phyloP scores from a whole-genome alignment of 2,113 vertebrate genomes.

The Cochlearius cochlearius region DNA sequence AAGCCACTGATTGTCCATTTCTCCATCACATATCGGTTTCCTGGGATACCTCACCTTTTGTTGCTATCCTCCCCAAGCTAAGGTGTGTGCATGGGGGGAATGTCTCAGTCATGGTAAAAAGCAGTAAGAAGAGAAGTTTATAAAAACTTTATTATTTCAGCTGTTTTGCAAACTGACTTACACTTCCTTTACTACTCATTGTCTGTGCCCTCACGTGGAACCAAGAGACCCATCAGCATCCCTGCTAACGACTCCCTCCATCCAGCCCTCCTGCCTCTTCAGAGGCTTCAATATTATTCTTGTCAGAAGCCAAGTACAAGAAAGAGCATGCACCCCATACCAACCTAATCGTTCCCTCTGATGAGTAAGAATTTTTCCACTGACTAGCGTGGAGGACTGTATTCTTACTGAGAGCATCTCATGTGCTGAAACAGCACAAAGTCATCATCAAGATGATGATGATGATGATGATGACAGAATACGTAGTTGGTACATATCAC shows the following conservation, averaged over 20 bases:
- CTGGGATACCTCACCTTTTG: neutral
- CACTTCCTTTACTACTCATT: neutral
- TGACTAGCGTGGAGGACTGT: neutral
- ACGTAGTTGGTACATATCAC: fast-evolving
- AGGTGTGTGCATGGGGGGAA: neutral
- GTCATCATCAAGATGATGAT: neutral
- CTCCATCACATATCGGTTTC: neutral
- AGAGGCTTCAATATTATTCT: neutral
- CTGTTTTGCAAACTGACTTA: neutral
- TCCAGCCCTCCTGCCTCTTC: neutral
- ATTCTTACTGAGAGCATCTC: neutral
- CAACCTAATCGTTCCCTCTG: neutral
- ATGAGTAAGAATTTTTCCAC: neutral
- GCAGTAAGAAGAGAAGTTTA: neutral
- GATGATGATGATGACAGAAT: neutral
- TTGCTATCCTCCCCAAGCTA: neutral
- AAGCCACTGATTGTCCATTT: neutral
- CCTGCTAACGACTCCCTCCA: neutral
- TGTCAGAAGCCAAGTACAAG: neutral
- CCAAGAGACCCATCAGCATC: neutral
- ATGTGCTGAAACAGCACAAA: neutral
- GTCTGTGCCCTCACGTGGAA: neutral
- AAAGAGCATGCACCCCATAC: neutral
- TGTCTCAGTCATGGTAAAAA: neutral
- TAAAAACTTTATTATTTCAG: neutral